Conservation (phyloP, 2,888 invertebrate genomes). For the Isoperla grammatica region DNA sequence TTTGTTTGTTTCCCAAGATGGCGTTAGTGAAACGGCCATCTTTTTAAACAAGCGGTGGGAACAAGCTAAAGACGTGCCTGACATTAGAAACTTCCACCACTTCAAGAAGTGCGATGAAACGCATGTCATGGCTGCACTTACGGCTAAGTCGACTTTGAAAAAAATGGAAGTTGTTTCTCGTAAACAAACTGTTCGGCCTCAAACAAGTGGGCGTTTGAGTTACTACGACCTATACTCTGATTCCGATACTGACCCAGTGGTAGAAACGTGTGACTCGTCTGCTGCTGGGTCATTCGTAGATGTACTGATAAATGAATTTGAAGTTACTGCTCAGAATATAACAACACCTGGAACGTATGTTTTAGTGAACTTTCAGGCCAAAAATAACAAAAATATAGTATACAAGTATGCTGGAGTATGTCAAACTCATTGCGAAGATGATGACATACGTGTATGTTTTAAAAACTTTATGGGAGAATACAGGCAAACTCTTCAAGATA, state of each 20-base stretch:
- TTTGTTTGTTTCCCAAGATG: conserved; percentile 2
- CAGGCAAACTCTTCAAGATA: too few species aligned
- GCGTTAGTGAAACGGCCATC: neutral
- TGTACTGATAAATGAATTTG: too few species aligned
- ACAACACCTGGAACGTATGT: neutral
- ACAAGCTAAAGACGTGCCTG: neutral
- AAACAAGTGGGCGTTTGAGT: too few species aligned
- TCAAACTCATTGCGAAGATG: too few species aligned
- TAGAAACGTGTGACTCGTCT: too few species aligned
- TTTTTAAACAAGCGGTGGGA: conserved; percentile 11
- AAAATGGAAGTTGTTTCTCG: neutral
- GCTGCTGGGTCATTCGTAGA: too few species aligned
- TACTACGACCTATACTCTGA: too few species aligned
- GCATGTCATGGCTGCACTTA: neutral
- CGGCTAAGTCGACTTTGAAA: neutral
- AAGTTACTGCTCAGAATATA: neutral
- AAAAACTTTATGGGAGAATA: too few species aligned
- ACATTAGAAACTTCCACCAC: conserved; percentile 9
- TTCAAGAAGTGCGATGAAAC: conserved; percentile 4
- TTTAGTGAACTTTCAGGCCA: neutral
- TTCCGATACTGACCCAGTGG: too few species aligned
- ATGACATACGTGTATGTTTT: too few species aligned
- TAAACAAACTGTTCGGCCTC: neutral
- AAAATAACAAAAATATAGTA: neutral
- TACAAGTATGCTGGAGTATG: neutral